Evolutionary conservation across 1,140 invertebrate genomes (phyloP).

Genomic region (Heterodera carotae): DNA sequence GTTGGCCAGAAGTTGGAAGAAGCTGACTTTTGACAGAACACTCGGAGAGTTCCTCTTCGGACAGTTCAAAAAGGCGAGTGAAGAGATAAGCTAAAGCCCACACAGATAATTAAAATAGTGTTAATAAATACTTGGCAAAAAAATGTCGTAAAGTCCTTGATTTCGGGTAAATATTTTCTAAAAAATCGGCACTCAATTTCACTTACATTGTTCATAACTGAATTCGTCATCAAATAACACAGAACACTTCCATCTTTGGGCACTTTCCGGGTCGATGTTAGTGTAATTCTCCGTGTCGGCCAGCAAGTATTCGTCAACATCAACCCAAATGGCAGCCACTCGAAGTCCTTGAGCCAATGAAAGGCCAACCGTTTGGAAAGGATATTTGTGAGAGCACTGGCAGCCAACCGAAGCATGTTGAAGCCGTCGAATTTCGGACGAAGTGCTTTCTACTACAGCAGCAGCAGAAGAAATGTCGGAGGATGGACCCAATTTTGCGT

Average conservation of each 20-base stretch:
- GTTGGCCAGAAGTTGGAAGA: not conserved
- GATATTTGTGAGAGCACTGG: constrained; percentile 16
- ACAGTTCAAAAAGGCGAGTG: constrained; percentile 29
- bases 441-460: not conserved
- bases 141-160: too few species aligned
- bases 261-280: constrained; percentile 39
- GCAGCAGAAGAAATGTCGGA: not conserved
- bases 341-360: constrained; percentile 13
- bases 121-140: too few species aligned
- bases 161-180: too few species aligned
- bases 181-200: too few species aligned
- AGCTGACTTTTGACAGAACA: constrained; percentile 4
- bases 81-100: constrained; percentile 32
- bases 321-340: constrained; percentile 40
- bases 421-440: not conserved
- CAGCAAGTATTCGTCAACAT: constrained; percentile 32
- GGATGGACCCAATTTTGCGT: not conserved
- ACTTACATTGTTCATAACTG: constrained; percentile 45
- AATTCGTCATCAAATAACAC: constrained; percentile 42
- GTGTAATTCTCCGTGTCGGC: constrained; percentile 46
- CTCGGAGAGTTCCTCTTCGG: constrained; percentile 28
- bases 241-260: constrained; percentile 46
- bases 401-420: not conserved
- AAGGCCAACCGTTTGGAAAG: constrained; percentile 19
- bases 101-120: too few species aligned